phyloP scores from a whole-genome alignment of 1,140 invertebrate genomes.

The Aphelenchoides fujianensis region DNA sequence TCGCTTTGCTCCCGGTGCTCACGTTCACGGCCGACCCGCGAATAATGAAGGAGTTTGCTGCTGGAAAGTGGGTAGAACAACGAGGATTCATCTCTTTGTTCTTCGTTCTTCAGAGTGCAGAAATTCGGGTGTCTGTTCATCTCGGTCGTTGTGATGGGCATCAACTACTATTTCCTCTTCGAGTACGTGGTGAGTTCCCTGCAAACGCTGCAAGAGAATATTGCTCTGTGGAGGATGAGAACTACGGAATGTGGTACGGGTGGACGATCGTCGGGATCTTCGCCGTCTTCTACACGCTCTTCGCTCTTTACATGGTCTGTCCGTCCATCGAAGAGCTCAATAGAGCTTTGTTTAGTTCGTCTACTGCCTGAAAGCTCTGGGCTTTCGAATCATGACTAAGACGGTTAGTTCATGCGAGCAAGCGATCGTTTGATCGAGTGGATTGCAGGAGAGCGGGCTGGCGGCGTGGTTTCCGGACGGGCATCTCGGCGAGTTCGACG shows the following conservation, averaged over 20 bases:
- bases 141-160: background rate
- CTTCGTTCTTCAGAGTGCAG: background rate
- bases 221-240: no score
- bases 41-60: background rate
- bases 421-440: background rate
- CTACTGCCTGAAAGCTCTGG: background rate
- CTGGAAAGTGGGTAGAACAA: background rate
- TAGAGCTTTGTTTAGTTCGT: slow-evolving; percentile 1
- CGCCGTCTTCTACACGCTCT: slow-evolving; percentile 4
- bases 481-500: background rate
- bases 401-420: background rate
- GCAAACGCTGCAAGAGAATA: no score
- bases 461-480: background rate
- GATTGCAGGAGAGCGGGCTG: background rate
- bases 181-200: no score
- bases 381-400: background rate
- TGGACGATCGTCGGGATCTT: slow-evolving; percentile 5
- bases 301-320: background rate
- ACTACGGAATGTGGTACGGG: slow-evolving; percentile 6
- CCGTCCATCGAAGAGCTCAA: no score
- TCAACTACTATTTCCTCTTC: slow-evolving; percentile 18
- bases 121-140: background rate
- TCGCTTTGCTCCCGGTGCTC: slow-evolving; percentile 20
- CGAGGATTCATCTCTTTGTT: background rate
- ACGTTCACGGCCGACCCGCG: slow-evolving; percentile 22